phyloP scores from a whole-genome alignment of 1,140 invertebrate species.

The Drosophila ogumai region DNA sequence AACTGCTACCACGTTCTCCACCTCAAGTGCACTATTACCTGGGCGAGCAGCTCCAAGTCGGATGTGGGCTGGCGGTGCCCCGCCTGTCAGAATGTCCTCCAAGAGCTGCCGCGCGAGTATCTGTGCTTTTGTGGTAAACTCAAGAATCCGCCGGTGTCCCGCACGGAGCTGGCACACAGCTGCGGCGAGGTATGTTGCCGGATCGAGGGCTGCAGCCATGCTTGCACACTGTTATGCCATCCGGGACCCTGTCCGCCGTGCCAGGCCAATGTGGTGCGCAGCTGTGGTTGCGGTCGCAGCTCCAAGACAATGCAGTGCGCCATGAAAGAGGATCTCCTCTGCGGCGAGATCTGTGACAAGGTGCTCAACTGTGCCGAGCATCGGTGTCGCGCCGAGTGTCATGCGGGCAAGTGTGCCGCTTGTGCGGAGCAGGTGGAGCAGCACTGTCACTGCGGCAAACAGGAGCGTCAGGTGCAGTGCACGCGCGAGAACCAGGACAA shows the following conservation, averaged over 20 bases:
- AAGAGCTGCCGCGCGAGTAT: constrained; percentile 90
- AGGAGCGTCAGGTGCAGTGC: constrained; percentile 86
- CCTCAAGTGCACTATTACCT: constrained; percentile 94
- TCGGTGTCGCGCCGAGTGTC: constrained; percentile 90
- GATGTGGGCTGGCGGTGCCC: constrained; percentile 96
- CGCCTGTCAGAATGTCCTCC: constrained; percentile 92
- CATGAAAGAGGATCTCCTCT: constrained; percentile 88
- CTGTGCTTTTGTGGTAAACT: constrained; percentile 94
- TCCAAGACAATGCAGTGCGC: constrained; percentile 90
- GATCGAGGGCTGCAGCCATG: constrained; percentile 90
- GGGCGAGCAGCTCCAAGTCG: constrained; percentile 93
- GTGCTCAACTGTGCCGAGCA: constrained; percentile 91
- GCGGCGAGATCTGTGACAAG: constrained; percentile 90
- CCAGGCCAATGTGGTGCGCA: constrained; percentile 87
- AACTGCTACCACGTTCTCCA: constrained; percentile 97
- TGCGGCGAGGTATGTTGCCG: constrained; percentile 94
- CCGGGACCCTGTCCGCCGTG: constrained; percentile 95
- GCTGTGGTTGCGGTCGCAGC: constrained; percentile 91
- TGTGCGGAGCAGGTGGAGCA: constrained; percentile 89
- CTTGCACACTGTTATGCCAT: constrained; percentile 95
- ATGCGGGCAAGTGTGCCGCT: constrained; percentile 90
- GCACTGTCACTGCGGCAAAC: constrained; percentile 78
- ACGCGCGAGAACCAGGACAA: constrained; percentile 84
- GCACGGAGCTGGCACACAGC: constrained; percentile 92
- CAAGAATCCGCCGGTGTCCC: constrained; percentile 90